These are phyloP conservation scores for Caligus rogercresseyi DNA, from an alignment of 1,140 invertebrate genomes.

Conservation along the genomic window DNA sequence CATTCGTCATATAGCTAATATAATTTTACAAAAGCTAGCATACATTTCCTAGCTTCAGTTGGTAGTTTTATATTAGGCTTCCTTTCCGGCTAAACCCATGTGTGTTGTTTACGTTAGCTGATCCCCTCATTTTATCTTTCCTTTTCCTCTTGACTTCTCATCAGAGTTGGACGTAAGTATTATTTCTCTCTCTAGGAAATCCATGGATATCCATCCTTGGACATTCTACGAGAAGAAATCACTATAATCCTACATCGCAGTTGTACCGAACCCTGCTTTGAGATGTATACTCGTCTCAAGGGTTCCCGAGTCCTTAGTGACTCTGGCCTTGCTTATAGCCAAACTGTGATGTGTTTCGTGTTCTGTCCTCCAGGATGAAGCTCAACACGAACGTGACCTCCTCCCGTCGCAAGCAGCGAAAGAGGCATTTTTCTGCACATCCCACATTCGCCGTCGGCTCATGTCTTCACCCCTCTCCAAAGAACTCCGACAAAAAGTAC, in stretches of 20 bases:
- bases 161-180: neutral
- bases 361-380: slow-evolving; percentile 23
- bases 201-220: neutral
- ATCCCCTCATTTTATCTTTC: neutral
- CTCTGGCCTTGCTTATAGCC: neutral
- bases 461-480: slow-evolving; percentile 99
- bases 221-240: too few relatives aligned
- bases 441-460: slow-evolving; percentile 78
- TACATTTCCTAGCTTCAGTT: neutral
- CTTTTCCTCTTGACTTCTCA: neutral
- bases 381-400: slow-evolving; percentile 78
- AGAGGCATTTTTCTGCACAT: slow-evolving; percentile 93
- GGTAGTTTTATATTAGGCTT: neutral
- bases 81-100: neutral
- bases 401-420: slow-evolving; percentile 89
- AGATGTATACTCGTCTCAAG: too few relatives aligned
- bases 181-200: neutral
- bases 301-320: too few relatives aligned
- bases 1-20: too few relatives aligned
- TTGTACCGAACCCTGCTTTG: neutral
- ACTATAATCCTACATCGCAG: too few relatives aligned
- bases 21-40: too few relatives aligned
- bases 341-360: neutral
- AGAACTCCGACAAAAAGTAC: slow-evolving; percentile 89
- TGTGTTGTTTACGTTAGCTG: neutral